A percentile compares a stretch with the other conserved stretches of the same genome.
Evolutionary conservation across 1,140 invertebrate genomes (phyloP).

Genomic region (Cardiocondyla obscurior): DNA sequence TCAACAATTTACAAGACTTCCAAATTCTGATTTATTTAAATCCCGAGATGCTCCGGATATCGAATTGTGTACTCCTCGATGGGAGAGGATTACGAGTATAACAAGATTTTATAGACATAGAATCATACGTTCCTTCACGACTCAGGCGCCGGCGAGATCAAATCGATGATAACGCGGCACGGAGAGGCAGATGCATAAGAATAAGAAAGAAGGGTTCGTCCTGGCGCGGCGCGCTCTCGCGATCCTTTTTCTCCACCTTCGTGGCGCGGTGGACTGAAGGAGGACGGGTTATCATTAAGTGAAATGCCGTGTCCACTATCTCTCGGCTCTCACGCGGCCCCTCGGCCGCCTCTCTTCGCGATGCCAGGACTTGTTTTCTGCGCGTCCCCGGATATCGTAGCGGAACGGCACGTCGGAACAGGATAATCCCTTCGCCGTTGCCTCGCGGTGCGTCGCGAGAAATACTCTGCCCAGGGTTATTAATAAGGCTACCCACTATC

Average conservation of each 20-base stretch:
- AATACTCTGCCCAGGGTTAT: slow-evolving; percentile 73
- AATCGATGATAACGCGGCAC: slow-evolving; percentile 47
- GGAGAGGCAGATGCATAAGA: slow-evolving; percentile 40
- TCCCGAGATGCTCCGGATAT: neutral
- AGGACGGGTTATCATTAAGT: slow-evolving; percentile 83
- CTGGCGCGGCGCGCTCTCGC: neutral
- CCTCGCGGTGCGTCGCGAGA: slow-evolving; percentile 31
- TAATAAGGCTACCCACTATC: slow-evolving; percentile 82
- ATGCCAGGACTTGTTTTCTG: slow-evolving; percentile 63
- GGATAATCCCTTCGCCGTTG: slow-evolving; percentile 66
- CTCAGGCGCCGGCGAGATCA: slow-evolving; percentile 52
- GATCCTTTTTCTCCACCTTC: slow-evolving; percentile 29
- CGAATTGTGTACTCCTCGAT: neutral
- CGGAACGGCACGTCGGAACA: slow-evolving; percentile 17
- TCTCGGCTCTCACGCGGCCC: slow-evolving; percentile 74
- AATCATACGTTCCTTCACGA: slow-evolving; percentile 35
- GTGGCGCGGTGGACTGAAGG: slow-evolving; percentile 55
- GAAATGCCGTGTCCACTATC: slow-evolving; percentile 84
- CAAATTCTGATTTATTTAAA: slow-evolving; percentile 16
- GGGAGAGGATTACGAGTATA: neutral
- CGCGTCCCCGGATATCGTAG: slow-evolving; percentile 60
- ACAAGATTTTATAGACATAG: neutral
- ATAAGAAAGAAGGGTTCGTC: slow-evolving; percentile 47
- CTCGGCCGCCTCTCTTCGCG: slow-evolving; percentile 35
- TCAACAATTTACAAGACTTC: neutral